A percentile compares a stretch with the other conserved stretches of the same genome.
These are phyloP conservation scores for Orchesellides sinensis DNA, from an alignment of 2,888 invertebrate genomes.

Conservation along the genomic window DNA sequence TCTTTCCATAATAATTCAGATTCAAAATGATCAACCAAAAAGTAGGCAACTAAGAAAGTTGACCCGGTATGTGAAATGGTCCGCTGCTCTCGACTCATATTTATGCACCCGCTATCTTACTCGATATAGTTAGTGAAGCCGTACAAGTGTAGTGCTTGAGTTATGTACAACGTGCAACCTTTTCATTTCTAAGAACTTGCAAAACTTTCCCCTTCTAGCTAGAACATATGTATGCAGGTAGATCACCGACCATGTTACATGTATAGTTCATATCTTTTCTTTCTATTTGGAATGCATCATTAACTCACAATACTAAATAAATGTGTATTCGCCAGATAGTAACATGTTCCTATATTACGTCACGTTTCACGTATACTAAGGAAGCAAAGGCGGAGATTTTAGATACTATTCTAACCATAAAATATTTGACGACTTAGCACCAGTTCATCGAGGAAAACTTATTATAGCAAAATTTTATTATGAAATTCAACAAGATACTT, in stretches of 20 bases:
- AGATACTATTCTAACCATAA: too few relatives aligned
- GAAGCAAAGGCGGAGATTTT: too few relatives aligned
- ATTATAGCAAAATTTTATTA: conserved; percentile 56
- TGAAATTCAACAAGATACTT: conserved; percentile 61
- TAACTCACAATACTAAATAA: conserved; percentile 52
- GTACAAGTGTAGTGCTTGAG: conserved; percentile 30
- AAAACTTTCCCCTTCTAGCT: conserved; percentile 34
- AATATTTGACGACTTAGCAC: neutral
- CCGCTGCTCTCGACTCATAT: neutral
- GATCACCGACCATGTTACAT: too few relatives aligned
- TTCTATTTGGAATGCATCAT: conserved; percentile 53
- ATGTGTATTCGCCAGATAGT: too few relatives aligned
- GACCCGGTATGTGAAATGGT: neutral
- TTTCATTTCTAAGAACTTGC: conserved; percentile 42
- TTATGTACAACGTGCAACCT: conserved; percentile 34
- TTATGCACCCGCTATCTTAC: neutral
- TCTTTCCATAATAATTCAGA: neutral
- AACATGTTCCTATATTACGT: too few relatives aligned
- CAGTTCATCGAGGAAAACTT: conserved; percentile 33
- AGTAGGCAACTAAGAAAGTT: conserved; percentile 4
- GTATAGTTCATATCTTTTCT: neutral
- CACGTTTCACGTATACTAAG: too few relatives aligned
- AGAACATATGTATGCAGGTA: neutral
- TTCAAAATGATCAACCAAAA: neutral
- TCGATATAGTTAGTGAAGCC: conserved; percentile 22